Base-by-base conservation (phyloP, 2,888 invertebrate species). In the Iphiclides podalirius region DNA sequence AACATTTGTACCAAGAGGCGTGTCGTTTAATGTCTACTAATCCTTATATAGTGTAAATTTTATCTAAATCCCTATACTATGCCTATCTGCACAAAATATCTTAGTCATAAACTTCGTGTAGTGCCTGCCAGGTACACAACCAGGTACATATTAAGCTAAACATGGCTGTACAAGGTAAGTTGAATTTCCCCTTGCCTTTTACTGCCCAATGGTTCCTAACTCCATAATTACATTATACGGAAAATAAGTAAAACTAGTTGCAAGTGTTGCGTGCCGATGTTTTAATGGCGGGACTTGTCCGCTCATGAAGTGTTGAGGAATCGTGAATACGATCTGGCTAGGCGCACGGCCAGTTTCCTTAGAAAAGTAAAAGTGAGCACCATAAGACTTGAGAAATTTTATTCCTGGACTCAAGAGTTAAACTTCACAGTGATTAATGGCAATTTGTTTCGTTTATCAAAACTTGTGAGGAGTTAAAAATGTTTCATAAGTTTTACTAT, bases 161-260 rank as follows among this genome's bases (percentile, higher is more conserved):
- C 43, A 17, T 45, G 36, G 46, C 51, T 53, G 33, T 57, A 55
- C 54, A 59, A 53, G 57, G 52, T 55, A 57, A 48, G 52, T 54
- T 50, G 51, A 52, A 53, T 57, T 52, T 55, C 57, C 52, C 53
- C 40, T 52, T 55, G 42, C 53, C 52, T 54, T 60, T 54, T 55
- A 52, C 53, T 50, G 53, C 35, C 33, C 39, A 53, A 62, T 66
- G 58, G 66, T 69, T 65, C 67, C 64, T 60, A 62, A 61, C 57
- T 59, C 60, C 56, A 62, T 74, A 70, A 75, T 74, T 72, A 71
- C 63, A 66, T 58, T 61, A 67, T 68, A 70, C 71, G 74, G 76
- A 72, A 75, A 74, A 73, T 68, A 65, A 66, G 63, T 64, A 61
- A 70, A 74, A 75, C 76, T 67, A 66, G 75, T 75, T 67, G 54